phyloP scores from a whole-genome alignment of 2,797 vertebrate genomes.

The Pyrocephalus nanus region DNA sequence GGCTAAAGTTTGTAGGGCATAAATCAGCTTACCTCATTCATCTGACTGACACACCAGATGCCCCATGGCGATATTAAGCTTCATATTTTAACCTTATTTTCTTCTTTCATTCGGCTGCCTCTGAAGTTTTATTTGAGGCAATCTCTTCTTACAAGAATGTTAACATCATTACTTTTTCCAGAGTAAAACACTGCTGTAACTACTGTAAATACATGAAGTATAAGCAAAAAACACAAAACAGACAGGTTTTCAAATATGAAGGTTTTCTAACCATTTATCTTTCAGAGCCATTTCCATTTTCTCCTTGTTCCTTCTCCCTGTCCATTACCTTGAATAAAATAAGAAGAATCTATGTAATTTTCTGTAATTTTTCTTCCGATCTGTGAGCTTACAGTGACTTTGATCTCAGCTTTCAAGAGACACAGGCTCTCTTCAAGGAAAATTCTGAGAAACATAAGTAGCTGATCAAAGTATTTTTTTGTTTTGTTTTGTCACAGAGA shows the following conservation, averaged over 20 bases:
- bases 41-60: slow-evolving; percentile 66
- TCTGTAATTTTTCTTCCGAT: slow-evolving; percentile 77
- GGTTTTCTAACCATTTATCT: slow-evolving; percentile 55
- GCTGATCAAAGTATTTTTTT: slow-evolving; percentile 86
- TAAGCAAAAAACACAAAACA: not conserved
- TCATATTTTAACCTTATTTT: slow-evolving; percentile 70
- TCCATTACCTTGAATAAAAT: slow-evolving; percentile 71
- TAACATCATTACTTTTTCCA: slow-evolving; percentile 62
- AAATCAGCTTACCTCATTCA: slow-evolving; percentile 68
- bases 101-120: slow-evolving; percentile 61
- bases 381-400: slow-evolving; percentile 83
- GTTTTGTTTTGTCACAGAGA: slow-evolving; percentile 78
- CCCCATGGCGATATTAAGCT: slow-evolving; percentile 51
- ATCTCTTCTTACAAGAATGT: slow-evolving; percentile 63
- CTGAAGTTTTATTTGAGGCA: slow-evolving; percentile 71
- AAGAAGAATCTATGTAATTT: slow-evolving; percentile 71
- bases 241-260: slow-evolving; percentile 29
- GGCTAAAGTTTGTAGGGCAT: slow-evolving; percentile 56
- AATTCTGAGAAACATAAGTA: slow-evolving; percentile 82
- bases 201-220: slow-evolving; percentile 41
- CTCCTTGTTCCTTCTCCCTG: slow-evolving; percentile 42
- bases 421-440: slow-evolving; percentile 77
- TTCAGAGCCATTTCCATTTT: slow-evolving; percentile 56
- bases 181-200: slow-evolving; percentile 40
- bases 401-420: slow-evolving; percentile 89